A percentile compares a stretch with the other conserved stretches of the same genome.
Evolutionary conservation across 2,888 invertebrate species (phyloP).

Genomic region (Stictocephala bisonia): DNA sequence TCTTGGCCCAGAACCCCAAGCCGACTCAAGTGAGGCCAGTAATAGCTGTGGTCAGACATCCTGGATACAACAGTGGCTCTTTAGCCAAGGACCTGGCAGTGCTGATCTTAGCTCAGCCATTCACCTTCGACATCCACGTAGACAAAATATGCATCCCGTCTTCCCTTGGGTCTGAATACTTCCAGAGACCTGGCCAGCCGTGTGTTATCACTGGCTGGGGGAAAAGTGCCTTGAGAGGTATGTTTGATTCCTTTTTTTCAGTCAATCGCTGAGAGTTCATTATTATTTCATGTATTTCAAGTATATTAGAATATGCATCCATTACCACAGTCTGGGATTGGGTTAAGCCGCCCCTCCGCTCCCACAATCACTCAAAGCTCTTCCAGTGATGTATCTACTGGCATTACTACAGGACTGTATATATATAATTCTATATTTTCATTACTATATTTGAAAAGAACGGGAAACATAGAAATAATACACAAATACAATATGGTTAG

Average conservation of each 20-base stretch:
- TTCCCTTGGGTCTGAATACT: conserved; percentile 64
- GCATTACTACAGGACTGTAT: too few species aligned
- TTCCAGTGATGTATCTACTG: too few species aligned
- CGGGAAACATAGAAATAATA: too few species aligned
- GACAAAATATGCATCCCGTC: conserved; percentile 79
- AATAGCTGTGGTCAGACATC: conserved; percentile 76
- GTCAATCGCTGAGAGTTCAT: too few species aligned
- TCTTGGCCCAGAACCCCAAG: conserved; percentile 79
- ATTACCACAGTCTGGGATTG: too few species aligned
- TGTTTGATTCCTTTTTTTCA: conserved; percentile 61
- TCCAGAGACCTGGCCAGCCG: conserved; percentile 67
- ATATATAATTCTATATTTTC: too few species aligned
- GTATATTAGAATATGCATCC: too few species aligned
- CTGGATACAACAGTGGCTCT: conserved; percentile 72
- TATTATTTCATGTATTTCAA: too few species aligned
- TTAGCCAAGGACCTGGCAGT: conserved; percentile 78
- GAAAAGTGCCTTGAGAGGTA: conserved; percentile 81
- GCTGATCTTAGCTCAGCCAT: conserved; percentile 71
- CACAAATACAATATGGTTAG: too few species aligned
- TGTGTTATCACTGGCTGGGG: conserved; percentile 89
- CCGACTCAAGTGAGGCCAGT: conserved; percentile 83
- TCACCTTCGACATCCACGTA: conserved; percentile 76
- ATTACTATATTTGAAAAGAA: too few species aligned
- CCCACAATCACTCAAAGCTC: too few species aligned
- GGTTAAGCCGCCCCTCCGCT: too few species aligned